Conservation (phyloP, 1,140 invertebrate genomes). For the Nebria ingens region DNA sequence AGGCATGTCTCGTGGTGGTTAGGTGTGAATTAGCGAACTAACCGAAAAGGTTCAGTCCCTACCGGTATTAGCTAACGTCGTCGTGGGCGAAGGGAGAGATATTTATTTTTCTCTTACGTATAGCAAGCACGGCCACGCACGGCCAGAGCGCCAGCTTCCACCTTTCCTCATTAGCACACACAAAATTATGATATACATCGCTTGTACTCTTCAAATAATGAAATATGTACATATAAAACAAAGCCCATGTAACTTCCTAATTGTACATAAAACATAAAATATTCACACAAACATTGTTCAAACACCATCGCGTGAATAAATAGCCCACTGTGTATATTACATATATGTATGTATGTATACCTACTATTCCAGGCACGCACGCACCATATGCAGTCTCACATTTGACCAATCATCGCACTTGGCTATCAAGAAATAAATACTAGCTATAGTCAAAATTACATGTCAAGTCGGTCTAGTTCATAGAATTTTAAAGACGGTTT, state of each 20-base stretch:
- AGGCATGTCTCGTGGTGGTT: neutral
- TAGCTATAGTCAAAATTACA: too few species aligned
- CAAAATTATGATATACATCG: neutral
- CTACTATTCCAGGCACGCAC: neutral
- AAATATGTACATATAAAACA: neutral
- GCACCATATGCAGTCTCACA: too few species aligned
- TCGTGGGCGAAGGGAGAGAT: too few species aligned
- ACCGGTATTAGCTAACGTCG: too few species aligned
- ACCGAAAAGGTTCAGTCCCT: neutral
- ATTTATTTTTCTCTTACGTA: neutral
- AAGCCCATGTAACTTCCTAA: neutral
- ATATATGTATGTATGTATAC: neutral
- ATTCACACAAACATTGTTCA: neutral
- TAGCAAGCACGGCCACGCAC: neutral
- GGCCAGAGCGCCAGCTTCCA: neutral
- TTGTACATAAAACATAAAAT: neutral
- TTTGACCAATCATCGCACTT: too few species aligned
- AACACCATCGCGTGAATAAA: neutral
- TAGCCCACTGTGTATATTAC: neutral
- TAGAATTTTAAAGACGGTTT: too few species aligned
- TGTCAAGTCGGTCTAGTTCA: too few species aligned
- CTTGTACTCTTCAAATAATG: neutral
- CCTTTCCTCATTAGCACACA: neutral
- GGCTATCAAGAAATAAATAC: too few species aligned
- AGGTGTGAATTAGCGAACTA: neutral